Evolutionary conservation across 2,888 invertebrate species (phyloP).

Genomic region (Aricia artaxerxes): DNA sequence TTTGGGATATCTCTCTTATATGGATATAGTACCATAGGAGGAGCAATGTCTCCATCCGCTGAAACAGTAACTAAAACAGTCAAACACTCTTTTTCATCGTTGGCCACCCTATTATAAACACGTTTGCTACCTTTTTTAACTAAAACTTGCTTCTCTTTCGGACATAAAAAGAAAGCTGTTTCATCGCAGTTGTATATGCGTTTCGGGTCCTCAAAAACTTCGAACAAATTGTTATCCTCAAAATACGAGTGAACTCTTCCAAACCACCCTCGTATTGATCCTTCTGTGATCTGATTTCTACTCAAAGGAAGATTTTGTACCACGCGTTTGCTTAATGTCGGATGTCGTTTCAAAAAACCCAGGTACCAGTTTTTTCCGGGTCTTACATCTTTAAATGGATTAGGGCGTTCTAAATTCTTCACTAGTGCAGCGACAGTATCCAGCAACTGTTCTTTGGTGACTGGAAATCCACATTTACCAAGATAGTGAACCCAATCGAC

Average conservation of each 20-base stretch:
- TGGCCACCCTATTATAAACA: slow-evolving; percentile 39
- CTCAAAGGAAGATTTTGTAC: slow-evolving; percentile 7
- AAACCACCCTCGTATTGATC: slow-evolving; percentile 32
- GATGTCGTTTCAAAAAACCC: slow-evolving; percentile 22
- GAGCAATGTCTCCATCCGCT: slow-evolving; percentile 39
- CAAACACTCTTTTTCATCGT: slow-evolving; percentile 43
- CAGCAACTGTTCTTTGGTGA: slow-evolving; percentile 41
- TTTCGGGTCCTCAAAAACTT: slow-evolving; percentile 35
- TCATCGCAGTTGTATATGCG: slow-evolving; percentile 41
- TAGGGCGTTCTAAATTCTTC: slow-evolving; percentile 40
- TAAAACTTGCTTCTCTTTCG: slow-evolving; percentile 39
- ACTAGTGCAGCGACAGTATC: slow-evolving; percentile 40
- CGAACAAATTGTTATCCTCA: slow-evolving; percentile 27
- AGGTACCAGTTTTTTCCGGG: slow-evolving; percentile 44
- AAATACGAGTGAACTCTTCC: slow-evolving; percentile 30
- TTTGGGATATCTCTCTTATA: slow-evolving; percentile 37
- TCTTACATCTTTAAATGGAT: slow-evolving; percentile 44
- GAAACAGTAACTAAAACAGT: slow-evolving; percentile 42
- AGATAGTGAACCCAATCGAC: slow-evolving; percentile 44
- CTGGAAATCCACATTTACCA: slow-evolving; percentile 41
- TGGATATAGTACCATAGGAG: slow-evolving; percentile 40
- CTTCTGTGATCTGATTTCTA: slow-evolving; percentile 22
- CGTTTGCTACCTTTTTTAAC: slow-evolving; percentile 40
- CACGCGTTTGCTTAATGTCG: slow-evolving; percentile 24
- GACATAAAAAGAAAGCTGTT: slow-evolving; percentile 39